Evolutionary conservation across 2,797 vertebrate species (phyloP).

Genomic region (Anas flavirostris): DNA sequence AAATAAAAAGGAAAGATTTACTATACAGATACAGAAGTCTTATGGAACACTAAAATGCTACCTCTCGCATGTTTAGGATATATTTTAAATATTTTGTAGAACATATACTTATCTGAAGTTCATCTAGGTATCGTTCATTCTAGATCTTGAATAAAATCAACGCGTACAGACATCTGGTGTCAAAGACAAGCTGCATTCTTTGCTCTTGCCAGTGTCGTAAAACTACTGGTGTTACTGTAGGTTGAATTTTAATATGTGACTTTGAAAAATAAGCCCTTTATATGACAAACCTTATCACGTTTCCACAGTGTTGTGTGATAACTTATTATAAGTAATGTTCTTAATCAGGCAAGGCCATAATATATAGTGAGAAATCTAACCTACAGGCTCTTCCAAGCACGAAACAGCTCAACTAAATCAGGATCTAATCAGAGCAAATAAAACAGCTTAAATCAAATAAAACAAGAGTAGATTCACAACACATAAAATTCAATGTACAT

Average conservation of each 20-base stretch:
- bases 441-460: accelerated
- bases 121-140: not conserved
- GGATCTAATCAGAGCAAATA: not conserved
- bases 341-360: not conserved
- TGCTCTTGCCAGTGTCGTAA: not conserved
- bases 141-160: not conserved
- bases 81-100: not conserved
- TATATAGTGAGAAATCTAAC: not conserved
- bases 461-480: not conserved
- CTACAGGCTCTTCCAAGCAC: not conserved
- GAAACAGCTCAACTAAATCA: accelerated
- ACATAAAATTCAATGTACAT: accelerated
- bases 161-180: accelerated
- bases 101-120: not conserved
- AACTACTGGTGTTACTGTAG: not conserved
- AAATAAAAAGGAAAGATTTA: not conserved
- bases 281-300: not conserved
- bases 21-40: not conserved
- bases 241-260: not conserved
- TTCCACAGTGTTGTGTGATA: not conserved
- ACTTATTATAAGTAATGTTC: not conserved
- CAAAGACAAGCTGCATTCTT: not conserved
- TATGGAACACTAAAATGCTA: not conserved
- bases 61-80: not conserved
- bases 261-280: not conserved